phyloP scores from a whole-genome alignment of 2,888 invertebrate species.

The Aporophyla nigra region DNA sequence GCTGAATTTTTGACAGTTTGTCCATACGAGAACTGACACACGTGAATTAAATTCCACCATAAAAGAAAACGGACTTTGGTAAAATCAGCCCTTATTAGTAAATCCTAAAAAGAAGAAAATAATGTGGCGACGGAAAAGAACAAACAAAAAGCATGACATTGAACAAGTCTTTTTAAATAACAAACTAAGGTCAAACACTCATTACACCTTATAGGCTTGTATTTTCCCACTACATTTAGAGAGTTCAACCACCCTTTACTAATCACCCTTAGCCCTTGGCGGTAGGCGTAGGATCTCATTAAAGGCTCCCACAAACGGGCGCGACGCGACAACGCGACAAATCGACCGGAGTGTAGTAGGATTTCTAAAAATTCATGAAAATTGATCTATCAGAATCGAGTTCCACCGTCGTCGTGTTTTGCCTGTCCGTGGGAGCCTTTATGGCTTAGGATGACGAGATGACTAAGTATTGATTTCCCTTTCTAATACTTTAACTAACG shows the following conservation, averaged over 20 bases:
- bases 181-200: constrained; percentile 43
- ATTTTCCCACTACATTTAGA: constrained; percentile 43
- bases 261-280: constrained; percentile 62
- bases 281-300: constrained; percentile 32
- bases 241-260: constrained; percentile 69
- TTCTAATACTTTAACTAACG: constrained; percentile 13
- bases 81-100: not conserved
- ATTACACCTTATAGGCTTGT: constrained; percentile 23
- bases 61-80: no score
- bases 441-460: constrained; percentile 23
- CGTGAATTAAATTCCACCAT: no score
- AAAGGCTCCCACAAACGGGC: no score
- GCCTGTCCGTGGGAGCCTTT: not conserved
- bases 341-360: no score
- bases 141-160: constrained; percentile 15
- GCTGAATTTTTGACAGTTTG: no score
- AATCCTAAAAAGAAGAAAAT: not conserved
- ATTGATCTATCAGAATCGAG: no score
- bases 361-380: no score
- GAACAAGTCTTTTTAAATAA: constrained; percentile 5
- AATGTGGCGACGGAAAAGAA: not conserved
- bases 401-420: no score
- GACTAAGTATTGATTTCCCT: constrained; percentile 20
- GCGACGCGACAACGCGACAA: no score
- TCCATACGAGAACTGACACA: no score